Conservation (phyloP, 2,113 vertebrate species). For the Siniperca chuatsi region DNA sequence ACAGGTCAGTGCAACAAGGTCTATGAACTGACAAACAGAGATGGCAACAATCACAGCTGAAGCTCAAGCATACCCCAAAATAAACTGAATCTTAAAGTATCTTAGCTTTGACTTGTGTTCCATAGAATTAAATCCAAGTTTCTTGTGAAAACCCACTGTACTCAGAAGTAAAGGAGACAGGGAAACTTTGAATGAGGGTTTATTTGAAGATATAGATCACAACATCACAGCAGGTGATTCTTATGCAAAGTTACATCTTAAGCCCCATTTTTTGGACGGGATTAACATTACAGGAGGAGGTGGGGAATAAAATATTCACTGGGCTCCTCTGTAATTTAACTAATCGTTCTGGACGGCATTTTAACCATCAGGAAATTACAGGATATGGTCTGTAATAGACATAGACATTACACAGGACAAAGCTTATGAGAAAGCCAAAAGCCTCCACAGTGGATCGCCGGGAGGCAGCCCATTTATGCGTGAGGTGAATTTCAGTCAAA, state of each 20-base stretch:
- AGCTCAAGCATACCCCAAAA: not conserved
- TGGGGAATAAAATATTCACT: too few relatives aligned
- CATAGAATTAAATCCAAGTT: not conserved
- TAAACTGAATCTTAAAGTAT: not conserved
- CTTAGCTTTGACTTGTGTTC: not conserved
- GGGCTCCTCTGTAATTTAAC: too few relatives aligned
- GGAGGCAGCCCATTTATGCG: too few relatives aligned
- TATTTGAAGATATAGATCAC: not conserved
- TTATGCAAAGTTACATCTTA: not conserved
- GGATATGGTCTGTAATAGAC: too few relatives aligned
- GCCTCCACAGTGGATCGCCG: too few relatives aligned
- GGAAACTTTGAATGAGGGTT: not conserved
- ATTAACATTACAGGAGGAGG: too few relatives aligned
- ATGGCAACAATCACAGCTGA: not conserved
- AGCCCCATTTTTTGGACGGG: not conserved
- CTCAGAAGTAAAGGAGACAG: not conserved
- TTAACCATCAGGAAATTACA: too few relatives aligned
- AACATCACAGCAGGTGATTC: not conserved
- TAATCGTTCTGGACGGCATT: too few relatives aligned
- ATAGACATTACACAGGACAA: too few relatives aligned
- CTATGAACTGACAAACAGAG: not conserved
- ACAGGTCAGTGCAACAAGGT: slow-evolving; percentile 83
- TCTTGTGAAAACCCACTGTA: not conserved
- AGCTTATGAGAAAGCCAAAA: too few relatives aligned
- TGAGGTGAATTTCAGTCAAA: too few relatives aligned